phyloP scores from a whole-genome alignment of 2,888 invertebrate genomes.

The Apoda limacodes region DNA sequence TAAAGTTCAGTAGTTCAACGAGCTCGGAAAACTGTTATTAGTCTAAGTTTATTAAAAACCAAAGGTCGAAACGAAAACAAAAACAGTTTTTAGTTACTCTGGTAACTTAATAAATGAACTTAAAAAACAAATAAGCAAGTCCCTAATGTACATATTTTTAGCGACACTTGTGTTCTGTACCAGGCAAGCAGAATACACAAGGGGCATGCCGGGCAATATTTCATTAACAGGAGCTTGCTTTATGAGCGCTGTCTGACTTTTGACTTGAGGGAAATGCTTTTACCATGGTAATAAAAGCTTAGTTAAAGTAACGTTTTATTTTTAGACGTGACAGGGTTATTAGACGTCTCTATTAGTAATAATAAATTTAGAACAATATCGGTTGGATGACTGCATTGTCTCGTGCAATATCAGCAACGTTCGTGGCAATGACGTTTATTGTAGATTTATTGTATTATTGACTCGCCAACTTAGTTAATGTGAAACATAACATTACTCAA shows the following conservation, averaged over 20 bases:
- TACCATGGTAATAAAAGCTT: too few relatives aligned
- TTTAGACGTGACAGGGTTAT: too few relatives aligned
- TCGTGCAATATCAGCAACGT: not conserved
- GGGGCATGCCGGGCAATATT: slow-evolving; percentile 33
- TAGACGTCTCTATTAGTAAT: not conserved
- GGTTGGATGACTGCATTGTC: too few relatives aligned
- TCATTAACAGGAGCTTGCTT: slow-evolving; percentile 36
- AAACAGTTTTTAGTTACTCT: too few relatives aligned
- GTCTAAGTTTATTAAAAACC: slow-evolving; percentile 51
- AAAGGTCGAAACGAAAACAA: slow-evolving; percentile 44
- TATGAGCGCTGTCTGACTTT: slow-evolving; percentile 36
- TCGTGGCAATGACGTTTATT: slow-evolving; percentile 35
- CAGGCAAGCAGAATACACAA: too few relatives aligned
- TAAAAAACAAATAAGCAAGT: too few relatives aligned
- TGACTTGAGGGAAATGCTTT: slow-evolving; percentile 28
- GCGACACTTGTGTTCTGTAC: too few relatives aligned
- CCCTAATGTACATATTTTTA: too few relatives aligned
- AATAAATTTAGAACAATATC: too few relatives aligned
- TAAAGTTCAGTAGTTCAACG: slow-evolving; percentile 59
- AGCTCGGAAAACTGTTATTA: slow-evolving; percentile 39
- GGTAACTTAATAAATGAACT: too few relatives aligned
- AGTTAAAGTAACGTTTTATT: too few relatives aligned
- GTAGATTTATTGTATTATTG: slow-evolving; percentile 51
- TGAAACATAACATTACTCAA: slow-evolving; percentile 16
- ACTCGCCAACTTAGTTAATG: slow-evolving; percentile 41